A percentile compares a stretch with the other conserved stretches of the same genome.
Conservation (phyloP, 2,113 vertebrate species). For the Helogale parvula region DNA sequence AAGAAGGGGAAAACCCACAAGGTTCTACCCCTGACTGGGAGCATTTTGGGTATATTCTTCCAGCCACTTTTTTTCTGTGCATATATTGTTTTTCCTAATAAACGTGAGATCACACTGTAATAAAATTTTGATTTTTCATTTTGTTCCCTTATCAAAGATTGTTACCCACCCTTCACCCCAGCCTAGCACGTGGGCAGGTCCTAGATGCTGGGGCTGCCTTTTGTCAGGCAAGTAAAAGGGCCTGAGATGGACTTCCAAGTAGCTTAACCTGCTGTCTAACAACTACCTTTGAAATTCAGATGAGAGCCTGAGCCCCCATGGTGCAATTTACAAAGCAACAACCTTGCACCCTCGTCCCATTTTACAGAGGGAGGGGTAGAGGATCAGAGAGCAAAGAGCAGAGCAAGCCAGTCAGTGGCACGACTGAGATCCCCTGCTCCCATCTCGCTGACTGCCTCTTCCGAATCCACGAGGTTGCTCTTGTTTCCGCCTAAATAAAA, state of each 20-base stretch:
- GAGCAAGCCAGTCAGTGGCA: background rate
- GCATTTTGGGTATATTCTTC: background rate
- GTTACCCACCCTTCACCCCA: background rate
- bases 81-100: background rate
- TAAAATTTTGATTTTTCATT: background rate
- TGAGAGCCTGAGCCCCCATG: background rate
- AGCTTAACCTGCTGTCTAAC: background rate
- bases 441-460: no score
- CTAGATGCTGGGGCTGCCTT: accelerated
- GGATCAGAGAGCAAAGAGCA: background rate
- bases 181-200: accelerated
- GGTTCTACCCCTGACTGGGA: background rate
- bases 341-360: background rate
- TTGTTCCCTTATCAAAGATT: background rate
- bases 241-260: background rate
- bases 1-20: background rate
- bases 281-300: background rate
- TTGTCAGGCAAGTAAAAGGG: background rate
- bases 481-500: background rate
- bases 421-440: background rate
- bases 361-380: background rate
- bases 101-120: background rate
- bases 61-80: background rate
- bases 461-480: background rate
- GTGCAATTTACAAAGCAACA: background rate